A percentile compares a stretch with the other conserved stretches of the same genome.
Conservation (phyloP, 1,140 invertebrate genomes). For the Panagrolaimus sp. region DNA sequence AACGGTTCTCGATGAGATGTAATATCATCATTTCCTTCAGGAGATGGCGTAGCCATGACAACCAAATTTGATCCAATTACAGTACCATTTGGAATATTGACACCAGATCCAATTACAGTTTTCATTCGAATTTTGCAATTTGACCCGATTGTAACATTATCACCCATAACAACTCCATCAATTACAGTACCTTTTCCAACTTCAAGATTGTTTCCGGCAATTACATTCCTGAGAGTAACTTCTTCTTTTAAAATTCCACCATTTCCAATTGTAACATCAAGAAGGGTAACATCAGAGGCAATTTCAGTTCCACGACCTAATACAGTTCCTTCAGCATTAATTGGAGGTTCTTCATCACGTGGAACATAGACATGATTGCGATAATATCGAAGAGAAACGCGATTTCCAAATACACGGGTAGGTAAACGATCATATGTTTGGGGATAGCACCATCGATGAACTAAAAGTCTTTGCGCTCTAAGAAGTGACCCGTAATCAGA, state of each 20-base stretch:
- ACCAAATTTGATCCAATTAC: background rate
- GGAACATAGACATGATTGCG: slow-evolving; percentile 8
- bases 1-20: no score
- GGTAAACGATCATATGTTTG: slow-evolving; percentile 1
- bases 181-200: background rate
- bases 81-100: background rate
- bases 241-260: background rate
- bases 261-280: slow-evolving; percentile 8
- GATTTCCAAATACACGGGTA: background rate
- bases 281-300: background rate
- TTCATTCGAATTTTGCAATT: background rate
- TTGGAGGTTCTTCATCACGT: background rate
- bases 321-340: slow-evolving; percentile 10
- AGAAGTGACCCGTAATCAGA: slow-evolving; percentile 7
- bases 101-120: slow-evolving; percentile 2
- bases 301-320: background rate
- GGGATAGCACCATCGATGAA: slow-evolving; percentile 15
- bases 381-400: background rate
- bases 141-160: background rate
- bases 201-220: background rate
- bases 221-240: background rate
- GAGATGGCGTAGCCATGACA: background rate
- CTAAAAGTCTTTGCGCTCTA: background rate
- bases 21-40: background rate
- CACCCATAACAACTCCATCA: slow-evolving; percentile 3